Percentiles rank a stretch among this genome's conserved stretches.
Conservation (phyloP, 2,797 vertebrate species). For the Hafferia zeledoni region DNA sequence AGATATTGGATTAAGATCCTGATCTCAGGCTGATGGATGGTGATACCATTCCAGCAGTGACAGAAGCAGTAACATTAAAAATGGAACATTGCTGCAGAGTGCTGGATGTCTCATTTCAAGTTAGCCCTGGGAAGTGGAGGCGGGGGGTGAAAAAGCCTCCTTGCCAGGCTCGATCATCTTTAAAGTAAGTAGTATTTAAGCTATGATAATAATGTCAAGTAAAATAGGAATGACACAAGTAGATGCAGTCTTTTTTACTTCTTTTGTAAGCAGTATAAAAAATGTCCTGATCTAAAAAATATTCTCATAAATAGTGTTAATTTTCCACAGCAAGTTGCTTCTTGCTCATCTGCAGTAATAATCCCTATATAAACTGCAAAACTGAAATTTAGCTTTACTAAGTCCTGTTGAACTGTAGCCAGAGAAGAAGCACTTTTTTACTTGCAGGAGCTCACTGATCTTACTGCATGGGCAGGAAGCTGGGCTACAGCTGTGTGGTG, state of each 20-base stretch:
- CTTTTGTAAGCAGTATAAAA: not conserved
- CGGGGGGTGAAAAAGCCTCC: not conserved
- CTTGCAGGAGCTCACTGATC: not conserved
- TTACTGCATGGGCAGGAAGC: not conserved
- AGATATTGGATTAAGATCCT: not conserved
- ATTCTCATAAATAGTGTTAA: not conserved
- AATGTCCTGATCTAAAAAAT: not conserved
- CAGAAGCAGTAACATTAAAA: not conserved
- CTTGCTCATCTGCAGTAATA: not conserved
- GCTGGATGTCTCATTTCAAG: not conserved
- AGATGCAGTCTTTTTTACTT: not conserved
- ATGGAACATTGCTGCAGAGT: fast-evolving
- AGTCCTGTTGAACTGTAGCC: not conserved
- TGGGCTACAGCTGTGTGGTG: not conserved
- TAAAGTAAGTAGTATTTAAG: not conserved
- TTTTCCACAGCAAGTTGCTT: not conserved
- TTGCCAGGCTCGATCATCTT: not conserved
- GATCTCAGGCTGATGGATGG: not conserved
- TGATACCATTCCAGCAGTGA: not conserved
- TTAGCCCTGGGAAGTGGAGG: not conserved
- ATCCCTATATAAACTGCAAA: not conserved
- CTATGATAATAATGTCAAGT: not conserved
- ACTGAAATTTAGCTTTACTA: not conserved
- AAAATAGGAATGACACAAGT: not conserved
- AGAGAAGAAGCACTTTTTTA: not conserved